Conservation (phyloP, 1,140 invertebrate genomes). For the Drosophila ironensis region DNA sequence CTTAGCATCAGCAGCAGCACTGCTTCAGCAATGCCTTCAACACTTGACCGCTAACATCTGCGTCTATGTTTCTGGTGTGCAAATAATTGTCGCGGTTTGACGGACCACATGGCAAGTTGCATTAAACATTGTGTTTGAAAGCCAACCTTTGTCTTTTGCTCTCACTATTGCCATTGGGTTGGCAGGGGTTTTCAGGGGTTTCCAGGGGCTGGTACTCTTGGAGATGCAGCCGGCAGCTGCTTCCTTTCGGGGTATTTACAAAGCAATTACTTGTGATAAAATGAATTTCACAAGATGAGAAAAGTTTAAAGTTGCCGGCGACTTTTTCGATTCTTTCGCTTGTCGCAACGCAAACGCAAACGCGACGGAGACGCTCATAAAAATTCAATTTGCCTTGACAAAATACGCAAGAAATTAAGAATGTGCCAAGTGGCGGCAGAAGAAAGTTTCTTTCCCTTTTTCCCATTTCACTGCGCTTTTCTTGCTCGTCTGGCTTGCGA, state of each 20-base stretch:
- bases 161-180: slow-evolving; percentile 4
- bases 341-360: slow-evolving; percentile 23
- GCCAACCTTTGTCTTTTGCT: slow-evolving; percentile 42
- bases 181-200: too few species aligned
- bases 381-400: slow-evolving; percentile 80
- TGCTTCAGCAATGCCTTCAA: slow-evolving; percentile 26
- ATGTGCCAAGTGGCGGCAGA: slow-evolving; percentile 77
- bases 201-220: too few species aligned
- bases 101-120: slow-evolving; percentile 80
- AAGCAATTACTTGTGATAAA: slow-evolving; percentile 81
- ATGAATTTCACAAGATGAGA: slow-evolving; percentile 78
- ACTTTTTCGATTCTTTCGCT: slow-evolving; percentile 61
- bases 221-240: slow-evolving; percentile 18
- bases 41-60: slow-evolving; percentile 43
- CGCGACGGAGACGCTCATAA: slow-evolving; percentile 60
- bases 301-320: slow-evolving; percentile 70
- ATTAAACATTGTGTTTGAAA: slow-evolving; percentile 45
- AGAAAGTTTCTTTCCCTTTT: slow-evolving; percentile 75
- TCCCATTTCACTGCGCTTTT: slow-evolving; percentile 23
- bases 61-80: slow-evolving; percentile 13
- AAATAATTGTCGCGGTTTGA: slow-evolving; percentile 81
- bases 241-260: slow-evolving; percentile 66
- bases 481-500: slow-evolving; percentile 49
- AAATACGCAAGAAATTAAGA: slow-evolving; percentile 80
- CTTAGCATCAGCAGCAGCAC: background rate